Percentiles rank a stretch among this genome's conserved stretches.
Evolutionary conservation across 2,888 invertebrate species (phyloP).

Genomic region (Eupithecia insigniata): DNA sequence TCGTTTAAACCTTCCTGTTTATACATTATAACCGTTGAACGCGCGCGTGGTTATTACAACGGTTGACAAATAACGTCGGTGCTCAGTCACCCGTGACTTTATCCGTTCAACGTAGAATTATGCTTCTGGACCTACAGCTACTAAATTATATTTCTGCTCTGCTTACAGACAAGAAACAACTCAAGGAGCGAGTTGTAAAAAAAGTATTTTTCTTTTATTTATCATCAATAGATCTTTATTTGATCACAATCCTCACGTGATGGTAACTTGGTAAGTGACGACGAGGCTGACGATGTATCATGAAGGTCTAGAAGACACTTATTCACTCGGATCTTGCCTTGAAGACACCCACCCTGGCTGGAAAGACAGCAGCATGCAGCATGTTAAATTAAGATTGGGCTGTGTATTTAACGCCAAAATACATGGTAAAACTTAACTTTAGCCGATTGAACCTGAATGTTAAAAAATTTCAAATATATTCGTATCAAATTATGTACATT

Average conservation of each 20-base stretch:
- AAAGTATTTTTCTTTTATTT: neutral
- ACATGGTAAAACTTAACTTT: too few relatives aligned
- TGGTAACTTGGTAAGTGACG: neutral
- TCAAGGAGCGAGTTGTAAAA: neutral
- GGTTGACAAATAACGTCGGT: conserved; percentile 56
- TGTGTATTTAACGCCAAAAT: too few relatives aligned
- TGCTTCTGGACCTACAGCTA: neutral
- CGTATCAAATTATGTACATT: too few relatives aligned
- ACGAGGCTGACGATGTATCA: neutral
- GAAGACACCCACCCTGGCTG: too few relatives aligned
- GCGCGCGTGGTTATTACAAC: conserved; percentile 27
- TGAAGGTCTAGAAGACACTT: neutral
- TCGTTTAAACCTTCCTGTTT: neutral
- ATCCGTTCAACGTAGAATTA: conserved; percentile 37
- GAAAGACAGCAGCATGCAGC: too few relatives aligned
- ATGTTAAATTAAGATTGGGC: too few relatives aligned
- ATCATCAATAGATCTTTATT: neutral
- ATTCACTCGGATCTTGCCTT: neutral
- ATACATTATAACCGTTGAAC: conserved; percentile 1
- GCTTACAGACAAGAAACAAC: neutral
- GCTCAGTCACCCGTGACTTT: conserved; percentile 62
- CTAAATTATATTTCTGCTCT: neutral
- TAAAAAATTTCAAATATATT: too few relatives aligned
- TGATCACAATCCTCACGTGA: neutral
- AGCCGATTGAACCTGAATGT: too few relatives aligned